These are phyloP conservation scores for Tokudaia muenninki DNA, from an alignment of 2,797 vertebrate genomes.

Conservation along the genomic window DNA sequence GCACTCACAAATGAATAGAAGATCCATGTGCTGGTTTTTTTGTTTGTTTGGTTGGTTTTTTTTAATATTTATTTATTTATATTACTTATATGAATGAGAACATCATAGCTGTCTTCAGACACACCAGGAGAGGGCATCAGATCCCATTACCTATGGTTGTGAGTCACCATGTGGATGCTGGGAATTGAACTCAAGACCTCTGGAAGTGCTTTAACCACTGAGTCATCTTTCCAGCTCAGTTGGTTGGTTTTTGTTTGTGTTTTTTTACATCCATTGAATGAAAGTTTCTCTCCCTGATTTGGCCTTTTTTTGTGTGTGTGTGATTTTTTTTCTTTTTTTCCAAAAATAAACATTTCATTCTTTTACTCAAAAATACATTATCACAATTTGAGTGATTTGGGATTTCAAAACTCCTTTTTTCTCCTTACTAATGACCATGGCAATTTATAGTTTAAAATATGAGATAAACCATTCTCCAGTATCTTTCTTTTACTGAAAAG, in stretches of 20 bases:
- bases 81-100: no score
- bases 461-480: not conserved
- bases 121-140: no score
- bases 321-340: no score
- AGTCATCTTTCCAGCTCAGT: no score
- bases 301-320: slow-evolving; percentile 36
- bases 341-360: not conserved
- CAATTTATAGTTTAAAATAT: slow-evolving; percentile 57
- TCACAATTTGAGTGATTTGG: slow-evolving; percentile 11
- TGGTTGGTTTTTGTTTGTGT: not conserved
- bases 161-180: no score
- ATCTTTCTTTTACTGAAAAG: not conserved
- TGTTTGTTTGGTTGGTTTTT: not conserved
- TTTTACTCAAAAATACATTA: slow-evolving; percentile 74
- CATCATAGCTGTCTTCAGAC: no score
- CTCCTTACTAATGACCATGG: not conserved
- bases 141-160: no score
- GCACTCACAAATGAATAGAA: slow-evolving; percentile 11
- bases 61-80: no score
- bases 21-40: not conserved
- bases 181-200: no score
- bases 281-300: slow-evolving; percentile 53
- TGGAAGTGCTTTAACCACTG: no score
- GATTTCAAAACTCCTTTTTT: slow-evolving; percentile 71
- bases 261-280: not conserved